Conservation (phyloP, 2,797 vertebrate species). For the Poliocrania exsul region DNA sequence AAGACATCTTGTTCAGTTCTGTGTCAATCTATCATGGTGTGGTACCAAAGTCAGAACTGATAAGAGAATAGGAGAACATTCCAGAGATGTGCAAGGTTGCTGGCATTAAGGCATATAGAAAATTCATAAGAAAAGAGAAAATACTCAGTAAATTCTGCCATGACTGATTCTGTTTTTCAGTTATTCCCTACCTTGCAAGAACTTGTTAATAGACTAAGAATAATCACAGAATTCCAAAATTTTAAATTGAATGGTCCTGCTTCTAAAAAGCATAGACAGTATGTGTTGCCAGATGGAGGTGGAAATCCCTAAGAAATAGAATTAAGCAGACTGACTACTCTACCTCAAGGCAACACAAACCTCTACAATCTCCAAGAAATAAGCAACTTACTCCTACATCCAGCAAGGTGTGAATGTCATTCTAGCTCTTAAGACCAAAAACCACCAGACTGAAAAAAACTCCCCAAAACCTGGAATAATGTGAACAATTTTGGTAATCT, state of each 20-base stretch:
- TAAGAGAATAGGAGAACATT: neutral
- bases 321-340: neutral
- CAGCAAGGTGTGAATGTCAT: neutral
- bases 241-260: neutral
- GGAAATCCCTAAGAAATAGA: neutral
- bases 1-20: neutral
- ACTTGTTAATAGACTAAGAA: neutral
- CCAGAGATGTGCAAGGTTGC: neutral
- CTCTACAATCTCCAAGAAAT: neutral
- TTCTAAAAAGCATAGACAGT: neutral
- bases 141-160: neutral
- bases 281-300: neutral
- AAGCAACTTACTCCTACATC: neutral
- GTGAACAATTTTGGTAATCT: neutral
- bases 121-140: neutral
- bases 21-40: neutral
- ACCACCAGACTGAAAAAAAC: fast-evolving
- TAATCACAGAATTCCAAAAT: neutral
- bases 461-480: neutral
- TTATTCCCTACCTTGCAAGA: neutral
- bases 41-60: neutral
- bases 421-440: neutral
- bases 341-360: neutral
- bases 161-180: neutral
- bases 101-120: neutral